Base-by-base conservation (phyloP, 2,797 vertebrate genomes). In the Halcyon badia region DNA sequence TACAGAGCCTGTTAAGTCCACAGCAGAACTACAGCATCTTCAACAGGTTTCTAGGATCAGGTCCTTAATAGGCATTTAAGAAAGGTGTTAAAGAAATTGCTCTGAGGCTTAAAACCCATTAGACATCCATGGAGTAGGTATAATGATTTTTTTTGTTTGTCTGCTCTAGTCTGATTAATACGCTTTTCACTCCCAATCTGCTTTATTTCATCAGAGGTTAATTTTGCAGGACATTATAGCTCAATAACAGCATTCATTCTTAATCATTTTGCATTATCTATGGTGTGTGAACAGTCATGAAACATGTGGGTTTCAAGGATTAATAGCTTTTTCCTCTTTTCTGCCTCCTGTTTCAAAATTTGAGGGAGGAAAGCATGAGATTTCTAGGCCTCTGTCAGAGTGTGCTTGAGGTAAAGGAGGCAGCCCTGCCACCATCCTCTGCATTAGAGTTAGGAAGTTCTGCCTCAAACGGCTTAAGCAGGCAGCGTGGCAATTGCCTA, bases 401-500 rank as follows among this genome's bases (percentile, higher is more conserved):
- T 31, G 58, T 81, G 33, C 62, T 84, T 8, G n/a, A 83, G 69
- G 66, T 37, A 33, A 81, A 75, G 31, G 30, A 68, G 72, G 49
- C 51, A 76, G 33, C 49, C 33, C 21, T 76, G 73, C 26, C 78
- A 64, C 37, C 25, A 5, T 62, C 26, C 57, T 42, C 44, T 30
- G 49, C 39, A 7, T 54, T 42, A 26, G 30, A 2, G 3, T 64
- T 44, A 66, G 83, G 83, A 80, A 75, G 69, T 80, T 92, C 78
- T 8, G 10, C 93, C 89, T 90, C 46, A n/a, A 92, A 94, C 14
- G 19, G 71, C 96, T 92, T 94, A 87, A 73, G 86, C 48, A 79
- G 79, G 92, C 79, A 88, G 44, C 61, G 10, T 64, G 90, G 68
- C 62, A 87, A 82, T 75, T 94, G 93, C 75, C 4, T 26, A 76